Conservation (phyloP, 2,797 vertebrate species). For the Pseudotriccus pelzelni region DNA sequence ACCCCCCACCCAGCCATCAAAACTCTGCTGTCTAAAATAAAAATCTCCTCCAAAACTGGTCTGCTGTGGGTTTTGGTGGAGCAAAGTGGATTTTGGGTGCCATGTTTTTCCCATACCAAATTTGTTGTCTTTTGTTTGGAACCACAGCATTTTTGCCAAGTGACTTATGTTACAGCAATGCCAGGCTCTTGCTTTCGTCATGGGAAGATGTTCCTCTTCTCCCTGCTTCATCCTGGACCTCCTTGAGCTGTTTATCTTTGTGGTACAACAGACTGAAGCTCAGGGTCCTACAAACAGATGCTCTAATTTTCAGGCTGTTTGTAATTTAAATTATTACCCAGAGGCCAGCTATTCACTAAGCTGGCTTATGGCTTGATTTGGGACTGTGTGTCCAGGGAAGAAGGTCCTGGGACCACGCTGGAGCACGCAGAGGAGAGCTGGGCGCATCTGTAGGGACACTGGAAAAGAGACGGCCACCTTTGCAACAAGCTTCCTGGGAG, state of each 20-base stretch:
- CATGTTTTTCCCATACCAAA: neutral
- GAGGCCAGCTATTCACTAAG: neutral
- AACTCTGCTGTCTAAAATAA: neutral
- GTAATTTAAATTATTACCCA: neutral
- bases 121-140: neutral
- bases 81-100: neutral
- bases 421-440: neutral
- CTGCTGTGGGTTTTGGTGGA: neutral
- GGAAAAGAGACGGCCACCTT: neutral
- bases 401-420: neutral
- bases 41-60: neutral
- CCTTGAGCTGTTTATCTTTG: neutral
- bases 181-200: neutral
- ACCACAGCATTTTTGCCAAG: neutral
- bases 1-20: neutral
- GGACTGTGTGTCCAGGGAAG: neutral
- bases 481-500: neutral
- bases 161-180: rapidly evolving
- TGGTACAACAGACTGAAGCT: neutral
- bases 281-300: neutral
- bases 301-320: neutral
- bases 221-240: neutral
- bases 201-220: neutral
- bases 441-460: neutral
- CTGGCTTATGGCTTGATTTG: neutral